Evolutionary conservation across 2,888 invertebrate species (phyloP), one percentile per base, ranked within the genome.

Genomic region (Athalia cordata): DNA sequence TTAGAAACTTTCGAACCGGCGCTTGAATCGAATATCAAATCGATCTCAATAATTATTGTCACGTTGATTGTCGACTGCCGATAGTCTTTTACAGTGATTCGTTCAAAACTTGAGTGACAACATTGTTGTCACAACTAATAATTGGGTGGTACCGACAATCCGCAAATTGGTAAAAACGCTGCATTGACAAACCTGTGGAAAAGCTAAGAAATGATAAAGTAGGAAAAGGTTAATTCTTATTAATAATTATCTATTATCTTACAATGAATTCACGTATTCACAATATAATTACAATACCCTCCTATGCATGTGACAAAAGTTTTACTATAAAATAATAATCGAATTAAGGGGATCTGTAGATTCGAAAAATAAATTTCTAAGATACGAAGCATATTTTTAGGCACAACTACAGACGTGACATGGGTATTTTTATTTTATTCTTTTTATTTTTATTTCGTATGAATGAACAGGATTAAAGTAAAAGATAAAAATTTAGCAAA

Each of bases 201-300:
- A 59, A 59, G 43, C n/a, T 47, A 29, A 13, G 13, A n/a, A 70
- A 15, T 49, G 11, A 61, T 43, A 13, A 72, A 61, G n/a, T 8
- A 7, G 3, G 13, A 59, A 15, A 55, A 4, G 45, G 5, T n/a
- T n/a, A 7, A 59, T 78, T 61, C 72, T 59, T 82, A 82, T 79
- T 81, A 82, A 82, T 84, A 83, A 83, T 80, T 82, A 83, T 84
- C 81, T 82, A 83, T 83, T 78, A 80, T 80, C 77, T 78, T 47
- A 47, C 13, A 72, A 81, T 85, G 86, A 82, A 79, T 83, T 80
- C 79, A 84, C 81, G 81, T 86, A 86, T 86, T 87, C 86, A 86
- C 86, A 87, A 77, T 86, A 86, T 87, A 86, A 82, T 82, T 87
- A 86, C 87, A 86, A 76, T 75, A 79, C 50, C 66, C 57, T 77